Percentiles rank a stretch among this genome's conserved stretches.
Evolutionary conservation across 2,888 invertebrate species (phyloP).

Genomic region (Lasius fuliginosus): DNA sequence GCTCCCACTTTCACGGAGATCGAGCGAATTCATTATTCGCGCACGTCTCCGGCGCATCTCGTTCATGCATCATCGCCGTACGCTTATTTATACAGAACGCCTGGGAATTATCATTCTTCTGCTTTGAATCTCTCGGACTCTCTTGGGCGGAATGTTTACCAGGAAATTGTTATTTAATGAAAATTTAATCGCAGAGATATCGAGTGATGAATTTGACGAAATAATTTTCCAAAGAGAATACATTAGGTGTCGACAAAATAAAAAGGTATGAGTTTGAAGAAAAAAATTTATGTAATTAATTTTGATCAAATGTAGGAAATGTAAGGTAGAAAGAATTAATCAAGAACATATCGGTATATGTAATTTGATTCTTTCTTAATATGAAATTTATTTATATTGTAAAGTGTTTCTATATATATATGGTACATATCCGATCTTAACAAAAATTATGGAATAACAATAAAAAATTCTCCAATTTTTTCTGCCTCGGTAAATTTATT

Average conservation of each 20-base stretch:
- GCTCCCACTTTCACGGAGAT: slow-evolving; percentile 51
- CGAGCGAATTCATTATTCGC: slow-evolving; percentile 54
- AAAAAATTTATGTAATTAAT: background rate
- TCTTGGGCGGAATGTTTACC: background rate
- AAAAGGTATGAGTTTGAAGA: background rate
- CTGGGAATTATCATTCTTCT: slow-evolving; percentile 29
- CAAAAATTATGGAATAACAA: background rate
- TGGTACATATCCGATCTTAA: background rate
- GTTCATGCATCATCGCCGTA: slow-evolving; percentile 23
- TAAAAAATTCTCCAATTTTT: background rate
- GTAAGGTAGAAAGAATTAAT: background rate
- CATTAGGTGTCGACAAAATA: background rate
- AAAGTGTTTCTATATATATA: background rate
- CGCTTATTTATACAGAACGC: slow-evolving; percentile 43
- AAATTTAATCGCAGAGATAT: background rate
- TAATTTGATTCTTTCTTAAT: background rate
- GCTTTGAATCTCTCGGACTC: slow-evolving; percentile 17
- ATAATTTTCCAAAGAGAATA: background rate
- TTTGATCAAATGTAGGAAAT: background rate
- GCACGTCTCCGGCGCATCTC: slow-evolving; percentile 38
- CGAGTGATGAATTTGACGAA: background rate
- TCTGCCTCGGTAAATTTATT: background rate
- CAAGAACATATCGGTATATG: background rate
- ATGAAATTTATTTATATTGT: background rate
- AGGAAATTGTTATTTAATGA: slow-evolving; percentile 5